phyloP scores from a whole-genome alignment of 2,888 invertebrate species.

The Marasmarcha lunaedactyla region DNA sequence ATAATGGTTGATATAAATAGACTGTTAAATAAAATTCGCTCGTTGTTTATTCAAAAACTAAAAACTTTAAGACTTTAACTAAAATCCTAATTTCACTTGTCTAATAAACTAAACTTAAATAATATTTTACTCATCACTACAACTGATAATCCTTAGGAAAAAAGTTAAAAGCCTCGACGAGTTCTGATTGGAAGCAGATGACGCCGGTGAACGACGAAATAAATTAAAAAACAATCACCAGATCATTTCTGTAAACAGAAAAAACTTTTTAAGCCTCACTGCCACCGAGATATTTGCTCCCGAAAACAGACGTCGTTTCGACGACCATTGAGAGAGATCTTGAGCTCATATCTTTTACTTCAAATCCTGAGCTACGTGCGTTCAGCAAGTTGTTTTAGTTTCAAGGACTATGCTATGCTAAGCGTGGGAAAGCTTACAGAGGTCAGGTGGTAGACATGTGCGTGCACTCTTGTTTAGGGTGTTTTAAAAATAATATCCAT shows the following conservation, averaged over 20 bases:
- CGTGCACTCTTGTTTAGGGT: conserved; percentile 50
- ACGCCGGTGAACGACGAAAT: conserved; percentile 53
- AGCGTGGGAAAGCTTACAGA: conserved; percentile 61
- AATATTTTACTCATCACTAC: not conserved
- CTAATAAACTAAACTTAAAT: too few relatives aligned
- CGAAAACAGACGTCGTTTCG: conserved; percentile 32
- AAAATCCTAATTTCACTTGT: too few relatives aligned
- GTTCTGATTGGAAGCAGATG: conserved; percentile 66
- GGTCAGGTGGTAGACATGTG: conserved; percentile 67
- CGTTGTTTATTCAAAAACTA: too few relatives aligned
- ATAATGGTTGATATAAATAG: too few relatives aligned
- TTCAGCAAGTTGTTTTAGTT: conserved; percentile 29
- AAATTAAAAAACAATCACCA: conserved; percentile 70
- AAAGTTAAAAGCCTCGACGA: conserved; percentile 46
- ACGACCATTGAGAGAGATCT: not conserved
- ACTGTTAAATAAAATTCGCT: too few relatives aligned
- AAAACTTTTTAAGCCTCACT: conserved; percentile 52
- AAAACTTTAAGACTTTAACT: too few relatives aligned
- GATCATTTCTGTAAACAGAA: conserved; percentile 65
- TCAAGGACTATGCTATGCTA: conserved; percentile 34
- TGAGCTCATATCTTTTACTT: too few relatives aligned
- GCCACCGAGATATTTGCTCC: conserved; percentile 53
- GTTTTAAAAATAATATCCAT: conserved; percentile 62
- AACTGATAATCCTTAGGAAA: conserved; percentile 39
- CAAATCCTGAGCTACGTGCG: too few relatives aligned